phyloP scores from a whole-genome alignment of 2,113 vertebrate genomes.

The Butastur rufipennis region DNA sequence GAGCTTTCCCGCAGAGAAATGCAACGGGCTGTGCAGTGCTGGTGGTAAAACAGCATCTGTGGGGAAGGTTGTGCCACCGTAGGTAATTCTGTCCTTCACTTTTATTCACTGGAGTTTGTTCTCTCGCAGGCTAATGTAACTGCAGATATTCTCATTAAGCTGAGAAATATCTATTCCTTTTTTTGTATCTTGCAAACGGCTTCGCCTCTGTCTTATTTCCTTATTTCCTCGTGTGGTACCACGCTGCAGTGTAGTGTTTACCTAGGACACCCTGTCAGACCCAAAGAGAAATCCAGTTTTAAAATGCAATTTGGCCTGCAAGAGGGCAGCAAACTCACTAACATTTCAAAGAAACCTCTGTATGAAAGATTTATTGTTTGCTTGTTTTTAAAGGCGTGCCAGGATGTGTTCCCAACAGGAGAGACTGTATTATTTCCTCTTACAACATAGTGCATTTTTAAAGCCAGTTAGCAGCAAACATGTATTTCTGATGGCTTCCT shows the following conservation, averaged over 20 bases:
- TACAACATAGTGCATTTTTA: neutral
- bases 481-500: neutral
- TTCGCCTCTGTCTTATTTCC: neutral
- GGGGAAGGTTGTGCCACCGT: neutral
- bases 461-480: neutral
- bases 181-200: neutral
- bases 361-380: neutral
- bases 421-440: neutral
- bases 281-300: neutral
- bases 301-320: neutral
- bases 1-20: neutral
- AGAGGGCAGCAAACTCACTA: neutral
- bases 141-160: neutral
- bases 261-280: neutral
- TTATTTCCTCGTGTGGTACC: neutral
- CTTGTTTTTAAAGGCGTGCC: neutral
- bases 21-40: neutral
- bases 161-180: neutral
- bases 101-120: neutral
- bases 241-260: neutral
- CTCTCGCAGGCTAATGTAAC: neutral
- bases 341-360: neutral
- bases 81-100: neutral
- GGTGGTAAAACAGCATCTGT: neutral
- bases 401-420: neutral